Evolutionary conservation across 2,797 vertebrate genomes (phyloP), one percentile per base, ranked within the genome.

Genomic region (Coluber constrictor): DNA sequence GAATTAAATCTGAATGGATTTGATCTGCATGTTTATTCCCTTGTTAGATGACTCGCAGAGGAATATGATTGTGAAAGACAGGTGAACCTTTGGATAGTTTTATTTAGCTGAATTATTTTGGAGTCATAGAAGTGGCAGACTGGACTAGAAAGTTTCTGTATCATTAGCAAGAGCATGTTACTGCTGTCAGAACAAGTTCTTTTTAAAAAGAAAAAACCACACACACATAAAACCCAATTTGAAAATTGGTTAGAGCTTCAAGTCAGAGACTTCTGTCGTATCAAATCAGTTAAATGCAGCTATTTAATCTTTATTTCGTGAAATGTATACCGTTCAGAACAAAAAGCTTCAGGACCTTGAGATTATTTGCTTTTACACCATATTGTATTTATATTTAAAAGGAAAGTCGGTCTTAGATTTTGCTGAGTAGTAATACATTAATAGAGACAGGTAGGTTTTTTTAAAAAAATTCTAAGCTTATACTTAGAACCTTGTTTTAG

Each of bases 1-100:
- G n/a, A 88, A 91, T 83, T 61, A 91, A 32, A 91, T 63, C n/a
- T 25, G 86, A 91, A 55, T 32, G n/a, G 74, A 29, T 88, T 91
- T 61, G 23, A 74, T 83, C 12, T 88, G 3, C 32, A 54, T 89
- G 63, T 83, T 90, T 79, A 61, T 11, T 74, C n/a, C 79, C 37
- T 90, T 74, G 56, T 23, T 63, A 63, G 57, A n/a, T 83, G 66
- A 63, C 57, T 56, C 88, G 23, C 6, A 47, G 55, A 57, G 54
- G 43, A 90, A 47, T 63, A 27, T 47, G 37, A 9, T 88, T 60
- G 37, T 55, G n/a, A 89, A 60, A 70, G 57, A 47, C 86, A 88
- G 37, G 25, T 63, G 43, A 79, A 74, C 23, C 54, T 10, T 79
- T 37, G 13, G 37, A 9, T 54, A 51, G 55, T 55, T 91, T 66